Conservation (phyloP, 2,888 invertebrate genomes). For the Geophilus truncorum region DNA sequence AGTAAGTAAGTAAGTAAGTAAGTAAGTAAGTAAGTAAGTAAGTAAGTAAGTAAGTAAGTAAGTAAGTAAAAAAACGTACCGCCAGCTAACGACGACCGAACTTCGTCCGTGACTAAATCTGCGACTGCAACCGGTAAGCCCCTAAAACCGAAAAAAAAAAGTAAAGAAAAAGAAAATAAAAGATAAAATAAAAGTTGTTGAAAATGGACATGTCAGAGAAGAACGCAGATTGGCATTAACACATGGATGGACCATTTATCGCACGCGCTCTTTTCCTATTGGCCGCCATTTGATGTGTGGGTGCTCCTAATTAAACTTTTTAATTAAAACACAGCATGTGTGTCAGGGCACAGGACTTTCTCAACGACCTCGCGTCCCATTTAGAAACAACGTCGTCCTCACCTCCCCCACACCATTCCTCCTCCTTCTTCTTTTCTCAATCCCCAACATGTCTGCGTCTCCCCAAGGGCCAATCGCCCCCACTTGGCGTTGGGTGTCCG, state of each 20-base stretch:
- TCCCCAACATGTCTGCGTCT: conserved; percentile 12
- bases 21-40: too few species aligned
- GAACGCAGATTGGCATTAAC: conserved; percentile 15
- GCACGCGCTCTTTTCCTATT: conserved; percentile 29
- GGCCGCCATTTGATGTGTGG: conserved; percentile 6
- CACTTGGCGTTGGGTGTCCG: conserved; percentile 20
- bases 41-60: too few species aligned
- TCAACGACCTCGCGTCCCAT: conserved; percentile 16
- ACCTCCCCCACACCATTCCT: neutral
- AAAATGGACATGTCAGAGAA: conserved; percentile 6
- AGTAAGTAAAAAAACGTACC: neutral
- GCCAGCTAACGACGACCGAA: neutral
- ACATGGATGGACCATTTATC: conserved; percentile 28
- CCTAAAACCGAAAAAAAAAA: neutral
- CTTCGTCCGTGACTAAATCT: neutral
- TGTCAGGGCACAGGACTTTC: conserved; percentile 9
- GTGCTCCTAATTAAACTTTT: conserved; percentile 31
- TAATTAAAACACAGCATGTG: conserved; percentile 29
- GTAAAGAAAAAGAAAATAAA: neutral
- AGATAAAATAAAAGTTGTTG: neutral
- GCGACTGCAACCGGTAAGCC: neutral
- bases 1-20: too few species aligned
- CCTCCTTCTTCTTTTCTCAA: conserved; percentile 1
- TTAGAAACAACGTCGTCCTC: neutral
- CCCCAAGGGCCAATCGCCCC: conserved; percentile 12